These are phyloP conservation scores for Babylonia areolata DNA, from an alignment of 1,140 invertebrate species.

Conservation along the genomic window DNA sequence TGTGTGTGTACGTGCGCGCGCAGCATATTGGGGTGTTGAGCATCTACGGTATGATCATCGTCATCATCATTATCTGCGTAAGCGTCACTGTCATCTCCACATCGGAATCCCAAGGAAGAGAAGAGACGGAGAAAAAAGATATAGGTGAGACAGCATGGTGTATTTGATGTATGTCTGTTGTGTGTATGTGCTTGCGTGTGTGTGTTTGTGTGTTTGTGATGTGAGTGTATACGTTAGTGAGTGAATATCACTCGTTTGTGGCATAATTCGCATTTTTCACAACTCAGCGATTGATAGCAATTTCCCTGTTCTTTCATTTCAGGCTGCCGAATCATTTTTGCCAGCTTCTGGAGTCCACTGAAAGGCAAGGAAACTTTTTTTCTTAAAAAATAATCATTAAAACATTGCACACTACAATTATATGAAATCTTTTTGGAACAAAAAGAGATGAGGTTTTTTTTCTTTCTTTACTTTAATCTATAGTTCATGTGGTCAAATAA, in stretches of 20 bases:
- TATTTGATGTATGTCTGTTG: background rate
- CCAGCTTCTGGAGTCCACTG: conserved; percentile 70
- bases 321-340: conserved; percentile 66
- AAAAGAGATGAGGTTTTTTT: no score
- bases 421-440: no score
- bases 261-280: no score
- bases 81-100: conserved; percentile 61
- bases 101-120: conserved; percentile 51
- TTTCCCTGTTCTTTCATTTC: conserved; percentile 39
- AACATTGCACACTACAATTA: no score
- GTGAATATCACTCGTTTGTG: no score
- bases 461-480: no score
- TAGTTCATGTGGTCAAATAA: no score
- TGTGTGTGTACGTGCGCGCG: background rate
- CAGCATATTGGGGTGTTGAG: conserved; percentile 68
- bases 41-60: conserved; percentile 66
- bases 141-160: conserved; percentile 49
- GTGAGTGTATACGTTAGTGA: background rate
- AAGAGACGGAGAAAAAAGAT: conserved; percentile 53
- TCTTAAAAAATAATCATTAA: no score
- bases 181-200: conserved; percentile 13
- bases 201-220: conserved; percentile 23
- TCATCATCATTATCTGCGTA: conserved; percentile 60
- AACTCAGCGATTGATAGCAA: no score
- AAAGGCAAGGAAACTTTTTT: no score